These are phyloP conservation scores for Nudaria mundana DNA, from an alignment of 2,888 invertebrate genomes.

Conservation along the genomic window DNA sequence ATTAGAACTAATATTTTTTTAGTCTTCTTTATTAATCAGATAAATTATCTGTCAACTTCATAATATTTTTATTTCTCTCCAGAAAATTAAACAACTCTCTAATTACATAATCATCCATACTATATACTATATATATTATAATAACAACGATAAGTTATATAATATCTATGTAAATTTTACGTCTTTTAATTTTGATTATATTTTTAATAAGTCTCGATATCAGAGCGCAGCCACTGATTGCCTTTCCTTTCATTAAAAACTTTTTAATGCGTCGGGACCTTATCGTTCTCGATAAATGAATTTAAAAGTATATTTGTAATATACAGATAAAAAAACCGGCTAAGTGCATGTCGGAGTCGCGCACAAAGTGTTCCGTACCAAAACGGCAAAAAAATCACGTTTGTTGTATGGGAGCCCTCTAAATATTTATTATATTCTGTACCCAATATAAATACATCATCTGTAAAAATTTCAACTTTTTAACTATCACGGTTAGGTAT, in stretches of 20 bases:
- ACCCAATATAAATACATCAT: too few relatives aligned
- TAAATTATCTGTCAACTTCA: constrained; percentile 50
- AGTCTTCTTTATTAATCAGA: constrained; percentile 45
- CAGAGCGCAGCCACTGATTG: neutral
- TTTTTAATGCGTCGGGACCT: neutral
- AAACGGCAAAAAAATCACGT: too few relatives aligned
- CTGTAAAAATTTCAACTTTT: too few relatives aligned
- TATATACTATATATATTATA: constrained; percentile 52
- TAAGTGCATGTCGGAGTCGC: too few relatives aligned
- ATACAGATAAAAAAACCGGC: too few relatives aligned
- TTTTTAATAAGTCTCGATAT: constrained; percentile 1
- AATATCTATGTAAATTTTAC: constrained; percentile 41
- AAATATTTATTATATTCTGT: too few relatives aligned
- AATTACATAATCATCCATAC: constrained; percentile 51
- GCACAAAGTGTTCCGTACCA: too few relatives aligned
- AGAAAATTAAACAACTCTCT: constrained; percentile 61
- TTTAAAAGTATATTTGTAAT: too few relatives aligned
- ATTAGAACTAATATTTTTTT: constrained; percentile 54
- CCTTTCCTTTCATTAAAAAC: neutral
- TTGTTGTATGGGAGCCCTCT: too few relatives aligned
- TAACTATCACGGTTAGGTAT: too few relatives aligned
- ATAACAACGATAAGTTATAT: constrained; percentile 55
- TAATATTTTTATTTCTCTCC: constrained; percentile 54
- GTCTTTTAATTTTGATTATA: constrained; percentile 44
- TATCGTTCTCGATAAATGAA: too few relatives aligned